Evolutionary conservation across 2,888 invertebrate species (phyloP).

Genomic region (Galeruca laticollis): DNA sequence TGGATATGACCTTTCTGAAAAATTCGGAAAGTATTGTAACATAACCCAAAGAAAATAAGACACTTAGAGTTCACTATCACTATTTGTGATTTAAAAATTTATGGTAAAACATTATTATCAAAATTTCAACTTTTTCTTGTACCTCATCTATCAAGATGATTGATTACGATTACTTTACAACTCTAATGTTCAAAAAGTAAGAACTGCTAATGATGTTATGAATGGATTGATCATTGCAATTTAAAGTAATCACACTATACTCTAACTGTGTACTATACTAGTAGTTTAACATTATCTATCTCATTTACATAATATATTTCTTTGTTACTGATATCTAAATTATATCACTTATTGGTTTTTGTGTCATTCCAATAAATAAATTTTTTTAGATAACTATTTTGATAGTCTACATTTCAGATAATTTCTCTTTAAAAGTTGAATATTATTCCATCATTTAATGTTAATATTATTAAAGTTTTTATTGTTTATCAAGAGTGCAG

Average conservation of each 20-base stretch:
- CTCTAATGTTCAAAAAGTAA: too few species aligned
- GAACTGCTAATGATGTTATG: too few species aligned
- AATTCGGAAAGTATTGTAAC: too few species aligned
- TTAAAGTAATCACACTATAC: neutral
- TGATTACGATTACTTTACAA: neutral
- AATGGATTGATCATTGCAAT: neutral
- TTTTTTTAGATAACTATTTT: slow-evolving; percentile 49
- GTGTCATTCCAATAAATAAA: slow-evolving; percentile 56
- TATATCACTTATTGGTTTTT: slow-evolving; percentile 40
- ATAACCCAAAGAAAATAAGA: too few species aligned
- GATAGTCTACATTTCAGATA: slow-evolving; percentile 39
- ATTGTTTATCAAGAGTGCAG: slow-evolving; percentile 57
- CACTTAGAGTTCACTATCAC: too few species aligned
- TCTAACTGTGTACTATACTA: slow-evolving; percentile 47
- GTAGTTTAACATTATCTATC: slow-evolving; percentile 37
- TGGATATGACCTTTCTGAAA: too few species aligned
- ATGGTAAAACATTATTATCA: too few species aligned
- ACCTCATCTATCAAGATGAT: neutral
- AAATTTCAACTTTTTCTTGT: too few species aligned
- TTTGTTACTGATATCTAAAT: slow-evolving; percentile 13
- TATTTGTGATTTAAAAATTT: too few species aligned
- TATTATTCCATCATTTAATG: slow-evolving; percentile 37
- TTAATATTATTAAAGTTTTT: slow-evolving; percentile 48
- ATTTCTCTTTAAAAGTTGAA: slow-evolving; percentile 45
- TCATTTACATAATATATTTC: neutral